These are phyloP conservation scores for Platyrinchus mystaceus DNA, from an alignment of 2,797 vertebrate species.

Conservation along the genomic window DNA sequence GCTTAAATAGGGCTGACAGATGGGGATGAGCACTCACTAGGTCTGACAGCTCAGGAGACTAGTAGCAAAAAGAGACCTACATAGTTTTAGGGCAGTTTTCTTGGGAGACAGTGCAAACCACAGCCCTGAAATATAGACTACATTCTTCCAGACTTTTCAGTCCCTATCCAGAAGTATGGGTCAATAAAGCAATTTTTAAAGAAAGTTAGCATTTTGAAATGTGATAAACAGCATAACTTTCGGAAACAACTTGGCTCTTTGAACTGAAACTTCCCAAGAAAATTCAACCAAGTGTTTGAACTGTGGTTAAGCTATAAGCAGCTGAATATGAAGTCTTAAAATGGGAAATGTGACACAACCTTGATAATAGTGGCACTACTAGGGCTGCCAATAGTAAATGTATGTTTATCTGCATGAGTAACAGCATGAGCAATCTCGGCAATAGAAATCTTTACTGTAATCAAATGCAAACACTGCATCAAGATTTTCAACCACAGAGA, in stretches of 20 bases:
- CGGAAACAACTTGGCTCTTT: not conserved
- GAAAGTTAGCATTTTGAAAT: not conserved
- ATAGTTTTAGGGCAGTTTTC: not conserved
- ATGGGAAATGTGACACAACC: slow-evolving; percentile 31
- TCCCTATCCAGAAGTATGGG: not conserved
- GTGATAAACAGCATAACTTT: not conserved
- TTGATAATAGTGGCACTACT: not conserved
- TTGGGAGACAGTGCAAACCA: not conserved
- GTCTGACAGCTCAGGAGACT: not conserved
- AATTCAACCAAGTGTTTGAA: slow-evolving; percentile 10
- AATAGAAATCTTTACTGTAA: slow-evolving; percentile 30
- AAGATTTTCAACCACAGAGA: slow-evolving; percentile 27
- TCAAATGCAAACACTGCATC: not conserved
- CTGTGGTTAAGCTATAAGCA: not conserved
- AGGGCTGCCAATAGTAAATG: not conserved
- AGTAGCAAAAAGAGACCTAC: not conserved
- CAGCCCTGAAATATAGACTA: not conserved
- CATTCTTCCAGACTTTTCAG: not conserved
- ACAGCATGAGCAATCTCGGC: slow-evolving; percentile 20
- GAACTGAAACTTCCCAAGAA: not conserved
- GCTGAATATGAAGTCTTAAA: slow-evolving; percentile 36
- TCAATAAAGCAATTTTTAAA: slow-evolving; percentile 6
- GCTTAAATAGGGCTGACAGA: not conserved
- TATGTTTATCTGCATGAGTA: slow-evolving; percentile 24
- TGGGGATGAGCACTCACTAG: not conserved